Evolutionary conservation across 1,140 invertebrate species (phyloP).

Genomic region (Teleogryllus occipitalis): DNA sequence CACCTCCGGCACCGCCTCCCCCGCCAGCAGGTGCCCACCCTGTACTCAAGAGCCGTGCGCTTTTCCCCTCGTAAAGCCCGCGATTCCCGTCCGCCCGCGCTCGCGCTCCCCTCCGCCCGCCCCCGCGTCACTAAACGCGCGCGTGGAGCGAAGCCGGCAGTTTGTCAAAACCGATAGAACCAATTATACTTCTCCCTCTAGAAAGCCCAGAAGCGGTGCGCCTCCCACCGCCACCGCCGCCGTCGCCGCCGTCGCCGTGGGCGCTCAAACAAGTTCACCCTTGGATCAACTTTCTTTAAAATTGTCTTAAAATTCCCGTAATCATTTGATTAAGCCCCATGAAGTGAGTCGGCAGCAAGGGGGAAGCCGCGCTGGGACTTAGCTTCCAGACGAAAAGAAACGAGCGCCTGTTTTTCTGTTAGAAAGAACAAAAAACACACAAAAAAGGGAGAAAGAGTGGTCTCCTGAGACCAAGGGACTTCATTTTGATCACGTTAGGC

Average conservation of each 20-base stretch:
- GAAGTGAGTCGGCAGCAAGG: neutral
- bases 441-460: neutral
- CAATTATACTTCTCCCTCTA: neutral
- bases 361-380: neutral
- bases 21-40: no score
- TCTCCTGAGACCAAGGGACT: neutral
- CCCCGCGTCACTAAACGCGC: no score
- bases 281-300: slow-evolving; percentile 1
- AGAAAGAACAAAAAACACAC: neutral
- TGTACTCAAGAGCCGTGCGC: no score
- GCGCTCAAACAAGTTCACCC: neutral
- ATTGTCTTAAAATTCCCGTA: slow-evolving; percentile 1
- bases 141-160: neutral
- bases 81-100: no score
- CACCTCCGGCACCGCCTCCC: no score
- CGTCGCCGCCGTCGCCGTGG: neutral
- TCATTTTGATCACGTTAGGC: neutral
- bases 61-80: no score
- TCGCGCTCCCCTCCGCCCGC: no score
- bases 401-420: neutral
- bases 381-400: neutral
- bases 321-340: neutral
- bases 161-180: neutral
- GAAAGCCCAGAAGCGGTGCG: neutral
- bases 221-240: neutral